phyloP scores from a whole-genome alignment of 2,113 vertebrate genomes.

The Otus sunia region DNA sequence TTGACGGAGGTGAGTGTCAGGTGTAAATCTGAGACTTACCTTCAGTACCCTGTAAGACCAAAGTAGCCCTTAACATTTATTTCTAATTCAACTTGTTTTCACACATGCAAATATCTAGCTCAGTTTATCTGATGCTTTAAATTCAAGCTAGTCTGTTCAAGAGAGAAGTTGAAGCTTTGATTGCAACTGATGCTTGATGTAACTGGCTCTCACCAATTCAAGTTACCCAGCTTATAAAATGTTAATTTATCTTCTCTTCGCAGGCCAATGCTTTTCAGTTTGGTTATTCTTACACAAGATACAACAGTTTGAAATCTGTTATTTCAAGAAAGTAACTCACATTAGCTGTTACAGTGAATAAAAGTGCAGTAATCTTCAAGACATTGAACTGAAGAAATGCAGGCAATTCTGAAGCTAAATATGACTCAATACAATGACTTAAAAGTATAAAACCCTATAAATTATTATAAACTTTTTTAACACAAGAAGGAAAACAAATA shows the following conservation, averaged over 20 bases:
- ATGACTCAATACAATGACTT: background rate
- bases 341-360: background rate
- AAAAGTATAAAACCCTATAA: background rate
- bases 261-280: background rate
- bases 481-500: background rate
- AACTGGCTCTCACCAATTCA: slow-evolving; percentile 37
- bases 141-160: background rate
- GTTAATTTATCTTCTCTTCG: background rate
- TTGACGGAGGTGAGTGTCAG: background rate
- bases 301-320: background rate
- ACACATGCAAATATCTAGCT: background rate
- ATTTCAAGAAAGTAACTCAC: background rate
- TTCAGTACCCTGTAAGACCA: background rate
- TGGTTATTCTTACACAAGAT: background rate
- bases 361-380: background rate
- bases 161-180: background rate
- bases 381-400: background rate
- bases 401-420: background rate
- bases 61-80: background rate
- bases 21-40: background rate
- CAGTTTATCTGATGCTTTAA: slow-evolving; percentile 31
- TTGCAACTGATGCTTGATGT: slow-evolving; percentile 13
- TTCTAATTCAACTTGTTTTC: background rate
- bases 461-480: background rate
- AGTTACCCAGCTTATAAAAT: slow-evolving; percentile 15